Percentiles rank a stretch among this genome's conserved stretches.
Conservation (phyloP, 2,888 invertebrate species). For the Drosophila stalkeri region DNA sequence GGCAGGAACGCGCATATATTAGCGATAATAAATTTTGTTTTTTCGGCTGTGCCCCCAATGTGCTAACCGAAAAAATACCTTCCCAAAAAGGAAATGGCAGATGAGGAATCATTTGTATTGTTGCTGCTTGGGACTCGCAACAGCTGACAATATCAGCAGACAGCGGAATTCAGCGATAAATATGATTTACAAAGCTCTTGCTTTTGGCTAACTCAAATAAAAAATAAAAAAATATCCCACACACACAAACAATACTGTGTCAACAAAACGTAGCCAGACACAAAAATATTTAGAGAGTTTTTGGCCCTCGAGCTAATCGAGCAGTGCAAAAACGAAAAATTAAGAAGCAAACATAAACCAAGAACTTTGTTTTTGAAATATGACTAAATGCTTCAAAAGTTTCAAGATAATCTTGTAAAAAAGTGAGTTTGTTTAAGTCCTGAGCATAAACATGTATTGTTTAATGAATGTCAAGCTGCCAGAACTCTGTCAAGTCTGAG, state of each 20-base stretch:
- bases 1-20: slow-evolving; percentile 61
- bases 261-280: slow-evolving; percentile 32
- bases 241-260: slow-evolving; percentile 21
- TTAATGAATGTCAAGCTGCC: not conserved
- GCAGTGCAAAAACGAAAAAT: not conserved
- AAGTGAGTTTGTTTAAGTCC: not conserved
- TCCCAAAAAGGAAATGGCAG: slow-evolving; percentile 13
- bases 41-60: slow-evolving; percentile 34
- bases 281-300: slow-evolving; percentile 27
- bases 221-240: slow-evolving; percentile 22
- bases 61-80: slow-evolving; percentile 22
- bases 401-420: not conserved
- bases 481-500: not conserved
- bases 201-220: slow-evolving; percentile 20
- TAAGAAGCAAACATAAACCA: slow-evolving; percentile 10
- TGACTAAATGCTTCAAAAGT: slow-evolving; percentile 23
- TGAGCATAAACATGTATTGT: too few species aligned
- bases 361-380: slow-evolving; percentile 33
- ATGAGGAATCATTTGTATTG: slow-evolving; percentile 15
- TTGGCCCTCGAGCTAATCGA: not conserved
- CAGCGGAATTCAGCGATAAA: slow-evolving; percentile 62
- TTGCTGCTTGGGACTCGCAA: slow-evolving; percentile 49
- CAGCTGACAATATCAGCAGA: slow-evolving; percentile 63
- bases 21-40: slow-evolving; percentile 62
- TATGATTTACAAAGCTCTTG: slow-evolving; percentile 69